These are phyloP conservation scores for Danio aesculapii DNA, from an alignment of 2,797 vertebrate genomes.

Conservation along the genomic window DNA sequence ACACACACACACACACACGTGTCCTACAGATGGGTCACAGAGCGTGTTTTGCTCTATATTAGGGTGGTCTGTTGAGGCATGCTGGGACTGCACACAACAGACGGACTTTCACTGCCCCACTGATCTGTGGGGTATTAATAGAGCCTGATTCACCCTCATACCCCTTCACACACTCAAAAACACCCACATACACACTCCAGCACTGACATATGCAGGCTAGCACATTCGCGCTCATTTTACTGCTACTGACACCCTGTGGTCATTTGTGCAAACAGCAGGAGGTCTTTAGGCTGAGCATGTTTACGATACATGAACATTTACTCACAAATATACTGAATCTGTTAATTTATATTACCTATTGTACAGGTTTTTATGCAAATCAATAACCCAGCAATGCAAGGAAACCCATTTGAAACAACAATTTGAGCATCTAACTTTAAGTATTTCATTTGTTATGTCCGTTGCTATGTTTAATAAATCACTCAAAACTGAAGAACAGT, in stretches of 20 bases:
- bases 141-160: conserved; percentile 55
- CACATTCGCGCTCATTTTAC: neutral
- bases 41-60: conserved; percentile 61
- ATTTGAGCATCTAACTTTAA: too few relatives aligned
- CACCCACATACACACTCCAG: conserved; percentile 37
- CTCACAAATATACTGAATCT: too few relatives aligned
- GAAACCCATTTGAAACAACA: too few relatives aligned
- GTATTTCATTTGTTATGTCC: too few relatives aligned
- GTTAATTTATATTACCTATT: too few relatives aligned
- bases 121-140: conserved; percentile 62
- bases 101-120: conserved; percentile 63
- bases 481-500: too few relatives aligned
- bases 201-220: conserved; percentile 67
- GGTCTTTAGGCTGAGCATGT: neutral
- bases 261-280: conserved; percentile 49
- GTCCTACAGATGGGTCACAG: conserved; percentile 51
- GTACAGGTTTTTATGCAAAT: too few relatives aligned
- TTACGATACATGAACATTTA: too few relatives aligned
- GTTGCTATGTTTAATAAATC: too few relatives aligned
- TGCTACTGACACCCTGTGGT: conserved; percentile 73
- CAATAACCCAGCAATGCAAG: too few relatives aligned
- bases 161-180: conserved; percentile 50
- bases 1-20: neutral
- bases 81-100: conserved; percentile 72
- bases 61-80: conserved; percentile 51